Conservation (phyloP, 2,113 vertebrate species). For the Planiliza haematocheilus region DNA sequence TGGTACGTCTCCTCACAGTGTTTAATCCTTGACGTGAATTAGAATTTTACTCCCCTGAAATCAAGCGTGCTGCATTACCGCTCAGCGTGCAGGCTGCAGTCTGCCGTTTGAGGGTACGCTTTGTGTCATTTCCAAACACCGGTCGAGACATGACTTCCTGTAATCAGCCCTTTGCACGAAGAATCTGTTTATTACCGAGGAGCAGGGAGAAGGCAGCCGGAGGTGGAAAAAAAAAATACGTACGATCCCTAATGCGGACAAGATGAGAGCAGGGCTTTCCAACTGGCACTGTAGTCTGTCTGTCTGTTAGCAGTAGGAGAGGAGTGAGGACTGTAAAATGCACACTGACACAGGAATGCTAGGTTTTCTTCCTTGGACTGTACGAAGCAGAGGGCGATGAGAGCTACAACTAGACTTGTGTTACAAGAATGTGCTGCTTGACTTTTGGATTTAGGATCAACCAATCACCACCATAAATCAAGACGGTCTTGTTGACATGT, state of each 20-base stretch:
- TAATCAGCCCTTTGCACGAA: conserved; percentile 10
- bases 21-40: background rate
- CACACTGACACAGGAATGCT: conserved; percentile 59
- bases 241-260: conserved; percentile 38
- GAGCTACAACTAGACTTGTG: conserved; percentile 4
- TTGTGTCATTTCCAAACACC: conserved; percentile 10
- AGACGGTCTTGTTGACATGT: background rate
- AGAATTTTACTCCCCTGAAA: background rate
- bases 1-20: background rate
- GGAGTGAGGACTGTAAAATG: conserved; percentile 42
- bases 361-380: conserved; percentile 23
- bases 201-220: background rate
- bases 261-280: conserved; percentile 20
- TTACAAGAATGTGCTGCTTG: conserved; percentile 4
- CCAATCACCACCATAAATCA: background rate
- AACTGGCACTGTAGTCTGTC: conserved; percentile 33
- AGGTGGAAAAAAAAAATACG: conserved; percentile 32
- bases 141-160: conserved; percentile 14
- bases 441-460: background rate
- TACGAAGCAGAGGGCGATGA: conserved; percentile 1
- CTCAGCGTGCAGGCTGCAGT: background rate
- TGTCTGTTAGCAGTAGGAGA: conserved; percentile 37
- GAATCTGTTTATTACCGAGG: conserved; percentile 6
- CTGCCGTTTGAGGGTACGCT: background rate
- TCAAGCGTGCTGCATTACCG: background rate